These are phyloP conservation scores for Lasioglossum calceatum DNA, from an alignment of 2,888 invertebrate species.

Conservation along the genomic window DNA sequence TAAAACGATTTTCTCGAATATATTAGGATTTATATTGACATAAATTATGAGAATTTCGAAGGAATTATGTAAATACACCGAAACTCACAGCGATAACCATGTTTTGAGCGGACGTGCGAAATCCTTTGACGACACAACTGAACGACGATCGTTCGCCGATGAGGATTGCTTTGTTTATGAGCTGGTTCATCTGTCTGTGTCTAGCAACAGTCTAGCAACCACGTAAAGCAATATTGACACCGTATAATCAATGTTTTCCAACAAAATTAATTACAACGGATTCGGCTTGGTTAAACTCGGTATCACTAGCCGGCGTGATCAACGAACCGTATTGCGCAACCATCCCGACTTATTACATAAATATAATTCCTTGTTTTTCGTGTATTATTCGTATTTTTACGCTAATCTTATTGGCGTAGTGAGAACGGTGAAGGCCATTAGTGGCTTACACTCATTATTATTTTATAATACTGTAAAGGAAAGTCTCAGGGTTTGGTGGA, in stretches of 20 bases:
- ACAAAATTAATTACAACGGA: background rate
- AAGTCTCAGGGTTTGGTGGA: background rate
- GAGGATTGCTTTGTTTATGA: constrained; percentile 74
- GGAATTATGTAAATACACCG: background rate
- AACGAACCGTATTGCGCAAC: constrained; percentile 46
- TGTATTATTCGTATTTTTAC: background rate
- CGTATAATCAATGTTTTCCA: background rate
- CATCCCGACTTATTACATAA: background rate
- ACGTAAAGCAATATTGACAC: background rate
- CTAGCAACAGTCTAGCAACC: constrained; percentile 21
- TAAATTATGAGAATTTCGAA: background rate
- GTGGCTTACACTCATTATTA: background rate
- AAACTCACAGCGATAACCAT: constrained; percentile 82
- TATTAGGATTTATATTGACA: background rate
- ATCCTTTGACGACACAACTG: constrained; percentile 68
- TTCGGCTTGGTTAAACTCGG: background rate
- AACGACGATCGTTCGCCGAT: constrained; percentile 68
- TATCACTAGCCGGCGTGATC: background rate
- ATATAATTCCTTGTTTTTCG: background rate
- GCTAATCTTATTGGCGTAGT: background rate
- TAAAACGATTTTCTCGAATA: background rate
- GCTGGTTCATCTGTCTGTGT: constrained; percentile 73
- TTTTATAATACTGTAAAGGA: background rate
- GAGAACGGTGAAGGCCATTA: background rate
- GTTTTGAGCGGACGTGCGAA: constrained; percentile 76